phyloP scores from a whole-genome alignment of 92 coral and sea anemone species.

The Scolanthus callimorphus region DNA sequence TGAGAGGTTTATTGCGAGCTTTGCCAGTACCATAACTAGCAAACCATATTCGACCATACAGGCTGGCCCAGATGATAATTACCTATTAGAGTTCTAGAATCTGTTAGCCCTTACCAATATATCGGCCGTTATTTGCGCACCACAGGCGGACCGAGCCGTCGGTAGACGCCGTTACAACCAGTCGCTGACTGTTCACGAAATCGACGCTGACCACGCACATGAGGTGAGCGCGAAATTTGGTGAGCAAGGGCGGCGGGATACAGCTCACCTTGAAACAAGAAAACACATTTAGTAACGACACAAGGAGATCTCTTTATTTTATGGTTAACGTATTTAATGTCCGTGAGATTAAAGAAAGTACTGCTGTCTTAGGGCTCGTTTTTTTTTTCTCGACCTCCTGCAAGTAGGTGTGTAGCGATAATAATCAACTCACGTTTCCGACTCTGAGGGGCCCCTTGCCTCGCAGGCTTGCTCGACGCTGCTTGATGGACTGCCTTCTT shows the following conservation, averaged over 20 bases:
- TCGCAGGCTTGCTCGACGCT: not conserved
- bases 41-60: too few relatives aligned
- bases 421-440: not conserved
- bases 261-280: constrained; percentile 9
- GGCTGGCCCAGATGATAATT: too few relatives aligned
- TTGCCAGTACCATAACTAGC: too few relatives aligned
- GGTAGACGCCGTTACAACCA: constrained; percentile 78
- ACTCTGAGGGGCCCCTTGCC: not conserved
- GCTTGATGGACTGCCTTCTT: not conserved
- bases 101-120: constrained; percentile 74
- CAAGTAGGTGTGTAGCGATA: too few relatives aligned
- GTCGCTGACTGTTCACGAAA: constrained; percentile 50
- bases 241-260: constrained; percentile 63
- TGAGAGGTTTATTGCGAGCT: too few relatives aligned
- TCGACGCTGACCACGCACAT: constrained; percentile 70
- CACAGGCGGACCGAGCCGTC: constrained; percentile 93
- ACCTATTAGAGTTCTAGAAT: too few relatives aligned
- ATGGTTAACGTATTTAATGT: too few relatives aligned
- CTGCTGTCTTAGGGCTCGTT: too few relatives aligned
- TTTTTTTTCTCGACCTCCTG: too few relatives aligned
- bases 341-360: too few relatives aligned
- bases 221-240: constrained; percentile 77
- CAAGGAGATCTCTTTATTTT: too few relatives aligned
- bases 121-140: constrained; percentile 69
- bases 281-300: too few relatives aligned